Percentiles rank a stretch among this genome's conserved stretches.
phyloP scores from a whole-genome alignment of 2,797 vertebrate species.

The Muscicapa comitata region DNA sequence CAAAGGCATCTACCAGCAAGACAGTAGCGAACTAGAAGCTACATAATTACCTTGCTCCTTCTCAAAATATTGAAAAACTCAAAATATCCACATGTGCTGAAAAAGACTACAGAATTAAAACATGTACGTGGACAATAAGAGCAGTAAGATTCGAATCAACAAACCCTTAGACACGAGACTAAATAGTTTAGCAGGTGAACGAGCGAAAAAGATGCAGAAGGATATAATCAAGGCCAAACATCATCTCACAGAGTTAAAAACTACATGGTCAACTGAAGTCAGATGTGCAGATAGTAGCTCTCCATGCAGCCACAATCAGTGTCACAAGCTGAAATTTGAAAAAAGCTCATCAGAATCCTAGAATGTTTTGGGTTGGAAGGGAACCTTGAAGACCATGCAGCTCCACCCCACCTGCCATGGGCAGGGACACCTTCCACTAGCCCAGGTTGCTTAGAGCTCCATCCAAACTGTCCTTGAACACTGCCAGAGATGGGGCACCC shows the following conservation, averaged over 20 bases:
- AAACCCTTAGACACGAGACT: background rate
- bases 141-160: background rate
- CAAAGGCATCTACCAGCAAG: background rate
- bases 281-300: background rate
- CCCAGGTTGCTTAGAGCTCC: background rate
- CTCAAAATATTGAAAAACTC: background rate
- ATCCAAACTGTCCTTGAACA: background rate
- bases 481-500: background rate
- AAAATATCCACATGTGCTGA: background rate
- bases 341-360: background rate
- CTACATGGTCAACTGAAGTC: background rate
- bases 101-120: background rate
- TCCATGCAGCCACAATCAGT: background rate
- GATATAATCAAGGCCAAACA: background rate
- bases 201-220: background rate
- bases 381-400: background rate
- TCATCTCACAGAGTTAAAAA: background rate
- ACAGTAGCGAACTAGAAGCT: background rate
- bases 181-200: background rate
- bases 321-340: background rate
- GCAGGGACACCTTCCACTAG: background rate
- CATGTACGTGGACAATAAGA: background rate
- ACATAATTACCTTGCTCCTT: background rate
- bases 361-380: background rate
- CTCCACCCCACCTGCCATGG: background rate